phyloP scores from a whole-genome alignment of 2,888 invertebrate species.

The Saturnia japonica region DNA sequence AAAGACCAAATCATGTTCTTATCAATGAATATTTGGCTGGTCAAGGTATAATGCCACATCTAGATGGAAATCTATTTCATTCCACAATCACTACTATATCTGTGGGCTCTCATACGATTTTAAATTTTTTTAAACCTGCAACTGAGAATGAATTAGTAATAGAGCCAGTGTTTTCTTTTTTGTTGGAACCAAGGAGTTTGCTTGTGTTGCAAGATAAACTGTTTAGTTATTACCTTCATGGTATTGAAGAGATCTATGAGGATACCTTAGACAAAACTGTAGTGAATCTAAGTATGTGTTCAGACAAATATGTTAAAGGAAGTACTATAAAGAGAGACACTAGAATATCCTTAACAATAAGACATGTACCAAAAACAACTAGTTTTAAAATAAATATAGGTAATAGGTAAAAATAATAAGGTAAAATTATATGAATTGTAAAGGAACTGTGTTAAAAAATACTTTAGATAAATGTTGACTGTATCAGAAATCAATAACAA shows the following conservation, averaged over 20 bases:
- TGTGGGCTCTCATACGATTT: conserved; percentile 94
- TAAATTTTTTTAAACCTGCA: conserved; percentile 88
- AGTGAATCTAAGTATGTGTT: conserved; percentile 85
- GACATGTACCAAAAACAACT: conserved; percentile 95
- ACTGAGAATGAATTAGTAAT: conserved; percentile 54
- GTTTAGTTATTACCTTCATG: conserved; percentile 92
- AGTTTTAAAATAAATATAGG: conserved; percentile 86
- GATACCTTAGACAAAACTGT: conserved; percentile 85
- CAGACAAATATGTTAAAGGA: conserved; percentile 77
- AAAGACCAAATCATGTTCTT: conserved; percentile 94
- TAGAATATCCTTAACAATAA: conserved; percentile 94
- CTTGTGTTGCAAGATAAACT: conserved; percentile 91
- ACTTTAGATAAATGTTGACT: no score
- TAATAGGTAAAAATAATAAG: no score
- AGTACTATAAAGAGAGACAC: conserved; percentile 83
- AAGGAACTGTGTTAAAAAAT: no score
- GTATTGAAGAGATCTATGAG: conserved; percentile 86
- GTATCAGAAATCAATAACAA: no score
- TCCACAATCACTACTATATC: conserved; percentile 96
- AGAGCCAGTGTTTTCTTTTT: conserved; percentile 84
- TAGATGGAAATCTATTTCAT: conserved; percentile 96
- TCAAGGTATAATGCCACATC: conserved; percentile 98
- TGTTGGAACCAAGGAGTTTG: conserved; percentile 94
- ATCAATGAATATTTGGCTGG: conserved; percentile 96
- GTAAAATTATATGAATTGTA: no score